Conservation (phyloP, 2,888 invertebrate genomes). For the Drosophila cognata region DNA sequence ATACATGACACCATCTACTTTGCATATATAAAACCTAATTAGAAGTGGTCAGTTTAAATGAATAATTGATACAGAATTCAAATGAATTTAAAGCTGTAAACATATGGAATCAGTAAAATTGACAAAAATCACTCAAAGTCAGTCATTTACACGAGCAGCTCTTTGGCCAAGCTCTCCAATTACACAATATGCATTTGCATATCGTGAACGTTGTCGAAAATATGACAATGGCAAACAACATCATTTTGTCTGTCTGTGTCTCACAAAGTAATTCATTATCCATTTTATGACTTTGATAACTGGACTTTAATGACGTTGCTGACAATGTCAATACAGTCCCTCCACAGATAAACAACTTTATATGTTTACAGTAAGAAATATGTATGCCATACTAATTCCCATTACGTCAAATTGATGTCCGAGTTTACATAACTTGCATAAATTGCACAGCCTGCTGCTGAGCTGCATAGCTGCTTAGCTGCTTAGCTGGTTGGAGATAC, state of each 20-base stretch:
- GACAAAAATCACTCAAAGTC: not conserved
- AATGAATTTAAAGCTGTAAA: not conserved
- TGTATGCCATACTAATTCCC: constrained; percentile 43
- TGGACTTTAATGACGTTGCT: constrained; percentile 49
- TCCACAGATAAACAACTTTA: constrained; percentile 42
- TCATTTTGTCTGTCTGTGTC: constrained; percentile 4
- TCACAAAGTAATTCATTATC: constrained; percentile 19
- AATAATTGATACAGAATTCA: not conserved
- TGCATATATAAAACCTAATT: constrained; percentile 2
- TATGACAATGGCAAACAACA: constrained; percentile 16
- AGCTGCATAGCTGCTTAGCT: constrained; percentile 3
- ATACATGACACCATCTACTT: constrained; percentile 10
- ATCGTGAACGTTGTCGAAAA: not conserved
- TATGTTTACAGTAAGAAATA: constrained; percentile 15
- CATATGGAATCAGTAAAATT: not conserved
- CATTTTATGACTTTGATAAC: constrained; percentile 47
- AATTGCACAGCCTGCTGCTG: constrained; percentile 49
- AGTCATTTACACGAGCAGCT: not conserved
- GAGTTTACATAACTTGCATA: constrained; percentile 72
- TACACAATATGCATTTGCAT: not conserved
- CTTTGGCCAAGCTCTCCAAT: not conserved
- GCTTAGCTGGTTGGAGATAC: constrained; percentile 2
- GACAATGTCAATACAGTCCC: constrained; percentile 42
- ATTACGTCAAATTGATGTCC: constrained; percentile 78
- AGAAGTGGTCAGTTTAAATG: not conserved